phyloP scores from a whole-genome alignment of 2,888 invertebrate species.

The Noctua comes region DNA sequence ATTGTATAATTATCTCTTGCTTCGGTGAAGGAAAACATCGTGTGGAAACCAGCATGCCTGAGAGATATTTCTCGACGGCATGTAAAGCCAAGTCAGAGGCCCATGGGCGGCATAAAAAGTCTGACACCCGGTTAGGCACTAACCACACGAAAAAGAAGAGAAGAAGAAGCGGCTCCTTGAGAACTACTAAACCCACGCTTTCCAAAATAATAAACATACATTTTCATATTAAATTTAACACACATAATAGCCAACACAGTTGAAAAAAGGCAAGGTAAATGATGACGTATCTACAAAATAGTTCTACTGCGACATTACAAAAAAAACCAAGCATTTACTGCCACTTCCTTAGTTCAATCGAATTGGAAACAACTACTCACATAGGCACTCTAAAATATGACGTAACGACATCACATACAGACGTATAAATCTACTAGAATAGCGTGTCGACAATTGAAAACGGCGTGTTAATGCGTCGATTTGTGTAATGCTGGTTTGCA shows the following conservation, averaged over 20 bases:
- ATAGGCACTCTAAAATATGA: constrained; percentile 10
- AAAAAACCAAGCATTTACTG: not conserved
- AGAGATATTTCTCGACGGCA: no score
- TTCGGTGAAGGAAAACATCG: no score
- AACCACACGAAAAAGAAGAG: no score
- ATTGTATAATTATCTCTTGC: no score
- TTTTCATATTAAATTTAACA: not conserved
- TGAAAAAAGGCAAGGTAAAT: not conserved
- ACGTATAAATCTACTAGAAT: constrained; percentile 43
- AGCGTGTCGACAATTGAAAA: constrained; percentile 58
- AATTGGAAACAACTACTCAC: constrained; percentile 10
- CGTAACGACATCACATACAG: constrained; percentile 21
- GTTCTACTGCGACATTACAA: not conserved
- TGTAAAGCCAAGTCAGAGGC: no score
- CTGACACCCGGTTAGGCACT: no score
- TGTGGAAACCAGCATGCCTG: no score
- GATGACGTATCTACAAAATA: not conserved
- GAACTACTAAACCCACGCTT: not conserved
- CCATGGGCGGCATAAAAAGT: no score
- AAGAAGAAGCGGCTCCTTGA: not conserved
- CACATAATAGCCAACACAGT: not conserved
- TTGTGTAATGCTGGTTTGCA: constrained; percentile 58
- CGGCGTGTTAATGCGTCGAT: constrained; percentile 61
- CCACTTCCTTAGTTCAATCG: constrained; percentile 3
- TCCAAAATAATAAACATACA: not conserved